Evolutionary conservation across 2,113 vertebrate genomes (phyloP).

Genomic region (Malurus melanocephalus): DNA sequence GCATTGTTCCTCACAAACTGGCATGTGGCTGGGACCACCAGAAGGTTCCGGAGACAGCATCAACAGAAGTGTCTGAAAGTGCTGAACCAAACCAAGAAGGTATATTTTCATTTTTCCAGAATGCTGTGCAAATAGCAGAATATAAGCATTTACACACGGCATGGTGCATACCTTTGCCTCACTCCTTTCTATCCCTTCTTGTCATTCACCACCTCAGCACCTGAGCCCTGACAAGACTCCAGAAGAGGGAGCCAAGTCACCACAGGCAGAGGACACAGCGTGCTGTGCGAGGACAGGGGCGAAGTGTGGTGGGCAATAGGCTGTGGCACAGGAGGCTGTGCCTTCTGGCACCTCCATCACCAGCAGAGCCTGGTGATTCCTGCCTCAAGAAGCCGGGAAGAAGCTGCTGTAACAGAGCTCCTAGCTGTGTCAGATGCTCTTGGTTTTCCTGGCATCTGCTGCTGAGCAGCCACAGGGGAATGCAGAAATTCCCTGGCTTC

Average conservation of each 20-base stretch:
- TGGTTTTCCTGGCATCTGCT: neutral
- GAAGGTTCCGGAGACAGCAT: neutral
- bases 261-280: neutral
- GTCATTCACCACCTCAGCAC: neutral
- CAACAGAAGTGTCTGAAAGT: neutral
- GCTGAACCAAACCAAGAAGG: neutral
- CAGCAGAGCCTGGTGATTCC: neutral
- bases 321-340: too few relatives aligned
- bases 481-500: neutral
- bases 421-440: accelerated
- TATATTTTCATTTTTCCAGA: neutral
- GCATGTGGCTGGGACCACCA: neutral
- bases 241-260: neutral
- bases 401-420: neutral
- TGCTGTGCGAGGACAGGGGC: neutral
- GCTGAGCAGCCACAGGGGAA: neutral
- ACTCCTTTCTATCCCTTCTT: neutral
- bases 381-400: neutral
- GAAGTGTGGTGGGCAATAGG: accelerated
- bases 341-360: neutral
- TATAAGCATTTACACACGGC: neutral
- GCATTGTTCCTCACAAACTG: neutral
- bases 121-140: neutral
- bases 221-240: neutral
- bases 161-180: neutral